Percentiles rank a stretch among this genome's conserved stretches.
Evolutionary conservation across 2,797 vertebrate genomes (phyloP).

Genomic region (Sebastes vulpes): DNA sequence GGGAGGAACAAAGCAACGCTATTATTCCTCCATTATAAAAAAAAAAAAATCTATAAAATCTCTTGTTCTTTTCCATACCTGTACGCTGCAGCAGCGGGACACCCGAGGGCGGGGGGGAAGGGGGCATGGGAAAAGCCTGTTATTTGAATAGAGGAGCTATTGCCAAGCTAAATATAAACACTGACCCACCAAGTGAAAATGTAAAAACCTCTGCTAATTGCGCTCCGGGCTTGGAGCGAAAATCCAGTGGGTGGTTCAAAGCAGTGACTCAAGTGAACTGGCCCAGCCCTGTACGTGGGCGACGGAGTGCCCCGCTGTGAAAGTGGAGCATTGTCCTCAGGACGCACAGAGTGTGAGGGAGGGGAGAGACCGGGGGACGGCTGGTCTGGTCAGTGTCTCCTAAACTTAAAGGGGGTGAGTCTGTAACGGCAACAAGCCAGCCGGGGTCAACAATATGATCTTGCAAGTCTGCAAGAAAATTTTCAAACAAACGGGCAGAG

Average conservation of each 20-base stretch:
- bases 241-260: constrained; percentile 84
- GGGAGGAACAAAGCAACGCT: constrained; percentile 75
- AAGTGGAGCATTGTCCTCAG: constrained; percentile 76
- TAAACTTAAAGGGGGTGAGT: constrained; percentile 15
- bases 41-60: constrained; percentile 73
- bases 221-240: constrained; percentile 57
- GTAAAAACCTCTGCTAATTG: constrained; percentile 78
- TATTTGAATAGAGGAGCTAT: constrained; percentile 71
- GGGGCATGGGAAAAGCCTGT: constrained; percentile 73
- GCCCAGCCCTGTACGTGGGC: constrained; percentile 75
- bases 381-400: constrained; percentile 56
- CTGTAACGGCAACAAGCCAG: background rate
- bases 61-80: constrained; percentile 79
- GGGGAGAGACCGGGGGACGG: constrained; percentile 12
- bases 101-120: constrained; percentile 36
- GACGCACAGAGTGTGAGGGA: constrained; percentile 26
- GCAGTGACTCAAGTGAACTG: constrained; percentile 64
- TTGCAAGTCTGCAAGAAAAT: background rate
- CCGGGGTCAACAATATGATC: background rate
- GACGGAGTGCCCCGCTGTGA: constrained; percentile 67
- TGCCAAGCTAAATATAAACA: constrained; percentile 83
- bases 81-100: constrained; percentile 42
- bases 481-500: background rate
- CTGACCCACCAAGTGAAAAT: constrained; percentile 70
- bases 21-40: constrained; percentile 67